phyloP scores from a whole-genome alignment of 1,140 invertebrate species.

The Mylabris phalerata region DNA sequence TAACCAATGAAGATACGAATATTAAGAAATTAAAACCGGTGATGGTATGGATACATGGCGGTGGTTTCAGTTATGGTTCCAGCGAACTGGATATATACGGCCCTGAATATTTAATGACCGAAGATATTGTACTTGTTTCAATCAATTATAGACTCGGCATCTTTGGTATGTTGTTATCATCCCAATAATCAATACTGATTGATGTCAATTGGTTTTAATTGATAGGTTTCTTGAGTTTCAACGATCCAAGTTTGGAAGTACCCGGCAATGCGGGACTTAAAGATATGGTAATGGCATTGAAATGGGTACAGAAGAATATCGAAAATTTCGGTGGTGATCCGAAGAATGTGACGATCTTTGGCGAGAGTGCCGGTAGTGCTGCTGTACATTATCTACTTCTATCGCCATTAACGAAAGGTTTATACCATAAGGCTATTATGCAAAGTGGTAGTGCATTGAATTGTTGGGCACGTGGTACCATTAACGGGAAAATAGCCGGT shows the following conservation, averaged over 20 bases:
- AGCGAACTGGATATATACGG: constrained; percentile 46
- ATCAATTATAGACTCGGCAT: constrained; percentile 59
- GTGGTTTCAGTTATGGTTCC: constrained; percentile 45
- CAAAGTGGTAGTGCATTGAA: constrained; percentile 48
- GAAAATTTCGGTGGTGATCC: too few species aligned
- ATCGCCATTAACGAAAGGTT: constrained; percentile 28
- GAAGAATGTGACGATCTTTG: constrained; percentile 25
- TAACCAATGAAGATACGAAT: constrained; percentile 34
- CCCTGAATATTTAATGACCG: constrained; percentile 56
- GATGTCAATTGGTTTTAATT: neutral
- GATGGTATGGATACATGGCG: constrained; percentile 50
- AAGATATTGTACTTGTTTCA: constrained; percentile 59
- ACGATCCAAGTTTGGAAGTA: constrained; percentile 39
- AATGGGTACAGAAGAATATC: too few species aligned
- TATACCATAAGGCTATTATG: constrained; percentile 53
- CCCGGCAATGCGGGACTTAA: constrained; percentile 55
- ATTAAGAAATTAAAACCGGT: constrained; percentile 42
- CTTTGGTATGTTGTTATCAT: constrained; percentile 44
- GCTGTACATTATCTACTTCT: constrained; percentile 22
- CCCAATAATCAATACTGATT: neutral
- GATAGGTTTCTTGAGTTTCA: constrained; percentile 27
- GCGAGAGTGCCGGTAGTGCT: constrained; percentile 45
- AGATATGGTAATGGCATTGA: constrained; percentile 45
- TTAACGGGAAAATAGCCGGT: constrained; percentile 18
- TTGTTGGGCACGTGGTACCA: constrained; percentile 25